Conservation (phyloP, 2,113 vertebrate genomes). For the Corythaeola cristata region DNA sequence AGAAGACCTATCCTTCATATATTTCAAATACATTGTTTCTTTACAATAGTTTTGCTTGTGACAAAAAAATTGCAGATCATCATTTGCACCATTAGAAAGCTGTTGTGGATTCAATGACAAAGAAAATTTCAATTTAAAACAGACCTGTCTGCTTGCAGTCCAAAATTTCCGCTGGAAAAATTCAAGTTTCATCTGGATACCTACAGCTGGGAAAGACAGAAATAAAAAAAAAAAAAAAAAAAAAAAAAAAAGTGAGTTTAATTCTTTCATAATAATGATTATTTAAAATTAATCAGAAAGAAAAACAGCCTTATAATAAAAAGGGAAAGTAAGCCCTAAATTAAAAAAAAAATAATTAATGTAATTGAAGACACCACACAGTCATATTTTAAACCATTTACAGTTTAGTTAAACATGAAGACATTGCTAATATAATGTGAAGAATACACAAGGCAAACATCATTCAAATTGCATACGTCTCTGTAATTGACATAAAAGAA, state of each 20-base stretch:
- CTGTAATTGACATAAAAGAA: not conserved
- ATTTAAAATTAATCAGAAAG: not conserved
- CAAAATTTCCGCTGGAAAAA: conserved; percentile 99
- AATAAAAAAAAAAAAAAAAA: not conserved
- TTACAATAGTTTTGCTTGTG: not conserved
- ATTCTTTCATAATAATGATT: not conserved
- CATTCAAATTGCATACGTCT: not conserved
- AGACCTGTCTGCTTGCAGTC: conserved; percentile 98
- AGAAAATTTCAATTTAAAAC: not conserved
- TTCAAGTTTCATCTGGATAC: conserved; percentile 99
- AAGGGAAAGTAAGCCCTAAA: not conserved
- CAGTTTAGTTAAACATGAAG: not conserved
- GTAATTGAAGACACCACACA: not conserved
- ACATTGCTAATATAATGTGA: not conserved
- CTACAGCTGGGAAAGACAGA: conserved; percentile 87
- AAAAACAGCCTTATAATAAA: not conserved
- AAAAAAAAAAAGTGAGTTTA: not conserved
- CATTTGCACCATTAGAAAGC: not conserved
- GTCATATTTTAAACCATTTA: not conserved
- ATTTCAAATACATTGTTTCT: not conserved
- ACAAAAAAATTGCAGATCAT: not conserved
- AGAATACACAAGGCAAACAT: not conserved
- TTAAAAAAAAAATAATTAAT: not conserved
- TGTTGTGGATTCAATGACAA: not conserved
- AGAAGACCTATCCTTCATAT: not conserved